Conservation (phyloP, 2,113 vertebrate species). For the Ictalurus punctatus region DNA sequence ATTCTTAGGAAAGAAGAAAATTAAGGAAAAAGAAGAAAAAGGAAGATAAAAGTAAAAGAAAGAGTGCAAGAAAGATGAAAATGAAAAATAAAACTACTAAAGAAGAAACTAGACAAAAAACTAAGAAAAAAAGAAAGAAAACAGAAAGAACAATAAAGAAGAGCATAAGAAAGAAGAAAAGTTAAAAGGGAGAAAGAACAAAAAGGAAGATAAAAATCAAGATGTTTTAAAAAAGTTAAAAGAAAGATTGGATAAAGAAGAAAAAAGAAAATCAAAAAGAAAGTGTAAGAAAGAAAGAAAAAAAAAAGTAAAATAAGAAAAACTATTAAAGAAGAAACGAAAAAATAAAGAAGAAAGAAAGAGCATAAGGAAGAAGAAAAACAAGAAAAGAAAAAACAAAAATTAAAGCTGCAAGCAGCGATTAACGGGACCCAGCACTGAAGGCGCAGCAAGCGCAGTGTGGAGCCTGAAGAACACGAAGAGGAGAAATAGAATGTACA, state of each 20-base stretch:
- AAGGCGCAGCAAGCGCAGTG: no score
- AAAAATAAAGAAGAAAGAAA: no score
- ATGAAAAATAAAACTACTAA: neutral
- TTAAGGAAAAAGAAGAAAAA: neutral
- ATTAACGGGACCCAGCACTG: no score
- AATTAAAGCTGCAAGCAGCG: no score
- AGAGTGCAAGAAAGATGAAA: neutral
- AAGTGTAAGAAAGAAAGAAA: no score
- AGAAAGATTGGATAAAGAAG: neutral
- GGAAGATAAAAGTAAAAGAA: neutral
- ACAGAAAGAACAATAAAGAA: neutral
- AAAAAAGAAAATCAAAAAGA: neutral
- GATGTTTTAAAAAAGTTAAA: neutral
- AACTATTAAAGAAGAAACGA: no score
- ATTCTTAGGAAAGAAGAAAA: neutral
- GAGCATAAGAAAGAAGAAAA: neutral
- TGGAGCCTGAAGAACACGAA: no score
- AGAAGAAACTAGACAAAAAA: neutral
- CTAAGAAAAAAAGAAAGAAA: neutral
- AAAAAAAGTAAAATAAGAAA: no score
- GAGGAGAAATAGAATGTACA: no score
- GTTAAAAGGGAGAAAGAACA: neutral
- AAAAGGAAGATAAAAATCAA: neutral
- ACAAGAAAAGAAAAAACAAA: no score
- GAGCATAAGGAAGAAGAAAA: no score